Evolutionary conservation across 2,888 invertebrate genomes (phyloP), one percentile per base, ranked within the genome.

Genomic region (Chironomus tentans): DNA sequence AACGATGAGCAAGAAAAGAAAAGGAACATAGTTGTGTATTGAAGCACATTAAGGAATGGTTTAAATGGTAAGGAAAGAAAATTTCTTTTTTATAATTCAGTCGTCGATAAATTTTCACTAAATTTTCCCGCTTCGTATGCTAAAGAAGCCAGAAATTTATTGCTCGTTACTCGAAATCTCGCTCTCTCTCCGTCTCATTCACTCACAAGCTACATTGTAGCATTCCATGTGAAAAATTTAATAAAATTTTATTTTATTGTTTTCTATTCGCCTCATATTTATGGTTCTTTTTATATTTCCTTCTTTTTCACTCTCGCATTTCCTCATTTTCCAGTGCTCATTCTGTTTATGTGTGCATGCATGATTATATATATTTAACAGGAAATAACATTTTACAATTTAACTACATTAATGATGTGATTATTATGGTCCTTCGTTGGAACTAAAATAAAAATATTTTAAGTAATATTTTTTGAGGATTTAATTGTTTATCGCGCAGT

Each of bases 71-170:
- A 13, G 12, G 13, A 65, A 65, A 65, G 24, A 56, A 38, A 38
- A 56, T 56, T 13, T 56, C 56, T 56, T 56, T 65, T 65, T 65
- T 65, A 65, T 65, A 65, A 65, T 65, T 65, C 65, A 65, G 65
- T 65, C 24, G 65, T 65, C 65, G 65, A 65, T 65, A 65, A 65
- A 65, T 65, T 65, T 65, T 65, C 65, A 65, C 65, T 65, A 65
- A 65, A 65, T 65, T 65, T 65, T 65, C 65, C n/a, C 65, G 65
- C 65, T 65, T 65, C 65, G 65, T 65, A 65, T 65, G 65, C 65
- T 65, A 65, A 65, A 65, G 65, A 65, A 65, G 65, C 65, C 65
- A 65, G 21, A 65, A 65, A 65, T 65, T 65, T 65, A 65, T 65
- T 24, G 65, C 65, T 24, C 38, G 38, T 10, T 38, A 38, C 38